phyloP scores from a whole-genome alignment of 2,113 vertebrate genomes.

The Chlamydotis undulata region DNA sequence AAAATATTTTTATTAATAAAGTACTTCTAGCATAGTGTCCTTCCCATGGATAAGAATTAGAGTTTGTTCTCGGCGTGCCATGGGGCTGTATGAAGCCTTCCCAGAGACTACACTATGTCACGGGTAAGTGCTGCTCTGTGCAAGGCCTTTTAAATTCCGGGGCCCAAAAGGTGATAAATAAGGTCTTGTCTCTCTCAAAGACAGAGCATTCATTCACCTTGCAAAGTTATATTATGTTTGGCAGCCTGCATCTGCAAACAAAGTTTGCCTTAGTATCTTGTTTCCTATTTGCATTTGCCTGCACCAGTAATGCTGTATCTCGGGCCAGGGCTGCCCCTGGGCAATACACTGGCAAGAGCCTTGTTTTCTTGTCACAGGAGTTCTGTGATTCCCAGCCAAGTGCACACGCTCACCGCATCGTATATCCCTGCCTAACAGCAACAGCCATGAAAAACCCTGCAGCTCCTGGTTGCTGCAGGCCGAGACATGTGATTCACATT shows the following conservation, averaged over 20 bases:
- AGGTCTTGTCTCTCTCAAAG: not conserved
- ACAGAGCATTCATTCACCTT: not conserved
- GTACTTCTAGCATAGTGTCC: too few species aligned
- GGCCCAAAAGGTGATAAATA: not conserved
- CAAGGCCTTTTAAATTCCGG: not conserved
- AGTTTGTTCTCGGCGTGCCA: not conserved
- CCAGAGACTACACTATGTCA: not conserved
- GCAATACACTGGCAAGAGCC: not conserved
- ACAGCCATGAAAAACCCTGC: not conserved
- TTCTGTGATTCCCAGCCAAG: not conserved
- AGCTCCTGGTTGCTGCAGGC: not conserved
- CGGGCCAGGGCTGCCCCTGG: not conserved
- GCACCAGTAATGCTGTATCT: not conserved
- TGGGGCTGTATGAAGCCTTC: not conserved
- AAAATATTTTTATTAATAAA: not conserved
- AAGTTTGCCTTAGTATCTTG: not conserved
- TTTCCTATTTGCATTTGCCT: not conserved
- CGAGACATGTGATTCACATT: not conserved
- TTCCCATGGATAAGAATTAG: not conserved
- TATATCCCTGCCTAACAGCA: not conserved
- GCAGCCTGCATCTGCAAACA: not conserved
- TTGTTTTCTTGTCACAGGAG: not conserved
- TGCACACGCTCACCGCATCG: not conserved
- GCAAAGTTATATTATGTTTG: not conserved
- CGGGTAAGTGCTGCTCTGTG: fast-evolving